Evolutionary conservation across 2,797 vertebrate genomes (phyloP), one percentile per base, ranked within the genome.

Genomic region (Margarornis squamiger): DNA sequence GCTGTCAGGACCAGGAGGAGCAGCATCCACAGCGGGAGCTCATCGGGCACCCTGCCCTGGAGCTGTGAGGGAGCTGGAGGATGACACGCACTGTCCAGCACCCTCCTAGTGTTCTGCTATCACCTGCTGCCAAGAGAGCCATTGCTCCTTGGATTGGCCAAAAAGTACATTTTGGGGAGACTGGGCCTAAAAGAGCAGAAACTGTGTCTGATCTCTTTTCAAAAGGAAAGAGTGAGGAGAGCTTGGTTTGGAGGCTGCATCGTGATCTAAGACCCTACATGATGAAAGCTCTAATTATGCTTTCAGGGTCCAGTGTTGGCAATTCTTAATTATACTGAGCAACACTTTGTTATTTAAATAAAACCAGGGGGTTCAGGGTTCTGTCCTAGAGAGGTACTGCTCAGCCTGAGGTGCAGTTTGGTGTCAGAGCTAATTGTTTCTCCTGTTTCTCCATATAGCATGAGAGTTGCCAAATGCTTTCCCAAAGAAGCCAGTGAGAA

Each of bases 1-100:
- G 49, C 32, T 81, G 65, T 2, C 16, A 4, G 54, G 49, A 9
- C 19, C 0, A 0, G 17, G 59, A 70, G 82, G 12, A 87, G 27
- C 38, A 59, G 32, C 49, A 14, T 30, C 52, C 0, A 1, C 14
- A 23, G 65, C 34, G 17, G 21, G 21, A 41, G 34, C 26, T 26
- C 12, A 1, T 3, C 14, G 29, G 48, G 22, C 34, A 49, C 59
- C 36, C 70, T 61, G 81, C 11, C 6, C 70, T 5, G 17, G 7
- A n/a, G 52, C 36, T 49, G 46, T 4, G 23, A 45, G 19, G 20
- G 34, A 38, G 34, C 70, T 54, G 49, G 76, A 27, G 54, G n/a
- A 30, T 24, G 62, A 39, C 36, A 70, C 16, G 23, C 52, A 5
- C 38, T 26, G 34, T 8, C 10, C 36, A 63, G 16, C 32, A 12